A percentile compares a stretch with the other conserved stretches of the same genome.
These are phyloP conservation scores for Drosophila funebris DNA, from an alignment of 1,140 invertebrate species.

Conservation along the genomic window DNA sequence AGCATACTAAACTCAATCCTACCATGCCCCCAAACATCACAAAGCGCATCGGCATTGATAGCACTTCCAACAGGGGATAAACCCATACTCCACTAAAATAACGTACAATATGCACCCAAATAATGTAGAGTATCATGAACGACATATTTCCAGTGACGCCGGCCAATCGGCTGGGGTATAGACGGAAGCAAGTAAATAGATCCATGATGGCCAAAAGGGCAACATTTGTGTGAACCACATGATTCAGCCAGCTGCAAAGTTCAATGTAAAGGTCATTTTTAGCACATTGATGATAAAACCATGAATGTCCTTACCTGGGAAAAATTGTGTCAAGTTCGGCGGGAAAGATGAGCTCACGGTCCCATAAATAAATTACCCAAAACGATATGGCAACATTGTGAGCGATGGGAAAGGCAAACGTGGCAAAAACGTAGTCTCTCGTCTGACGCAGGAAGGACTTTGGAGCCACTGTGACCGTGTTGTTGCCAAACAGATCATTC, in stretches of 20 bases:
- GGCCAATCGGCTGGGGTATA: conserved; percentile 60
- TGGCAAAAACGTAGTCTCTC: conserved; percentile 67
- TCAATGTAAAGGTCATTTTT: background rate
- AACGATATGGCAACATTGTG: conserved; percentile 71
- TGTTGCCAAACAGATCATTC: conserved; percentile 65
- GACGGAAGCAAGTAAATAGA: conserved; percentile 72
- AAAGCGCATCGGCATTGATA: conserved; percentile 59
- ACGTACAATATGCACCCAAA: conserved; percentile 73
- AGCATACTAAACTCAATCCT: conserved; percentile 64
- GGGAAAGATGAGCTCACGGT: conserved; percentile 78
- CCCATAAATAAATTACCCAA: conserved; percentile 71
- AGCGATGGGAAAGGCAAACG: conserved; percentile 73
- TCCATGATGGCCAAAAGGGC: conserved; percentile 70
- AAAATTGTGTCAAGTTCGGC: conserved; percentile 64
- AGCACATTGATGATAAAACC: background rate
- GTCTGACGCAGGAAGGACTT: conserved; percentile 50
- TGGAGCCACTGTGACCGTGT: conserved; percentile 30
- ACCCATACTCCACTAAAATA: conserved; percentile 76
- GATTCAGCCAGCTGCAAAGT: conserved; percentile 71
- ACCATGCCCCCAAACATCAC: conserved; percentile 59
- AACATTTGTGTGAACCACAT: conserved; percentile 77
- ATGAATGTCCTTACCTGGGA: conserved; percentile 46
- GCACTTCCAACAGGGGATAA: conserved; percentile 67
- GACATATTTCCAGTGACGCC: conserved; percentile 56
- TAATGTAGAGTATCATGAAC: conserved; percentile 72